Base-by-base conservation (phyloP, 2,797 vertebrate genomes). In the Caiman crocodilus region DNA sequence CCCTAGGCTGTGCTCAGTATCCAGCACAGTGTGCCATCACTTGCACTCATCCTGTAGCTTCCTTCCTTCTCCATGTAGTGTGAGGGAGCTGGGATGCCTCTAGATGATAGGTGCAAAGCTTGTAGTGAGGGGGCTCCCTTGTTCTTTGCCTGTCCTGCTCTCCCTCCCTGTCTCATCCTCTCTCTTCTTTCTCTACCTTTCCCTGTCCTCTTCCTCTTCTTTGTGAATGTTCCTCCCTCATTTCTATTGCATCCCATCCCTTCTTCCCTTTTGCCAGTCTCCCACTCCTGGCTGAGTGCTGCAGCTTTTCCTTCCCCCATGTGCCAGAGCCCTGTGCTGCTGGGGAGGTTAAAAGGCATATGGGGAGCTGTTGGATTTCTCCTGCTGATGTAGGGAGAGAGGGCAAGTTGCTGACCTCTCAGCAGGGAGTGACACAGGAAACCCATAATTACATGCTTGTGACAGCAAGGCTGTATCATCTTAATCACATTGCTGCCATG, bases 351-450 rank as follows among this genome's bases (percentile, higher is more conserved):
- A 89, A 82, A 86, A 92, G 78, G 71, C 92, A 95, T 63, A 94
- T 90, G 90, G 95, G 58, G 91, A 88, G 71, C 65, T 90, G 77
- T 83, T 1, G 0, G 84, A 75, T 0, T 0, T 90, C 75, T 96
- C 89, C 90, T 5, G 50, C 81, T 90, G 83, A 89, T 58, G 81
- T 90, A 93, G 94, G 42, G 81, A 95, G 93, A 91, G 96, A 97
- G 95, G 79, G 96, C 89, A 92, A 97, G 95, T 95, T 90, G 84
- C 90, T 97, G 96, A 97, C 95, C 97, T 97, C 95, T 84, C 93
- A 95, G 95, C 91, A 96, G 97, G 90, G 97, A 97, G 95, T 97
- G 95, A 96, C 94, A 96, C 96, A 95, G 97, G 97, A 97, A 97
- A 95, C 94, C 82, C 79, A 3, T 96, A 97, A 97, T 97, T 96